Percentiles rank a stretch among this genome's conserved stretches.
phyloP scores from a whole-genome alignment of 2,797 vertebrate genomes.

The Brachyrhaphis roseni region DNA sequence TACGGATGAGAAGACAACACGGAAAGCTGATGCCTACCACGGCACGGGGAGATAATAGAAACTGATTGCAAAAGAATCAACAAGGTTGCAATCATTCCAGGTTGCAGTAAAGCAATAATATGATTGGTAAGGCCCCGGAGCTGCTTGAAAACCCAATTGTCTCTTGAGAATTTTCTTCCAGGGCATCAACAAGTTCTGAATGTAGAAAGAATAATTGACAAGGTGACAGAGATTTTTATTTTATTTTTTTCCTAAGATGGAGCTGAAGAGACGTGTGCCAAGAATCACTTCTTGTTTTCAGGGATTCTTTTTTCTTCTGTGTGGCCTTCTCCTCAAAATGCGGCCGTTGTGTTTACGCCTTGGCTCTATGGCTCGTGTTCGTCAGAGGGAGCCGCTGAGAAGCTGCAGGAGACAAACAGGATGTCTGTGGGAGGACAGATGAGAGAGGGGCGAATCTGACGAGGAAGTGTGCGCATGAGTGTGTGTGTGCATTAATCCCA shows the following conservation, averaged over 20 bases:
- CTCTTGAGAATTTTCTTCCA: constrained; percentile 42
- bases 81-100: constrained; percentile 73
- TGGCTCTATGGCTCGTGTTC: constrained; percentile 62
- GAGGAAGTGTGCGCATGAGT: constrained; percentile 63
- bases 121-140: constrained; percentile 58
- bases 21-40: constrained; percentile 63
- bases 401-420: constrained; percentile 75
- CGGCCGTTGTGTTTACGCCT: constrained; percentile 60
- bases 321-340: constrained; percentile 40
- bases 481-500: constrained; percentile 70
- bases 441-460: constrained; percentile 69
- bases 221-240: constrained; percentile 31
- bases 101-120: constrained; percentile 48
- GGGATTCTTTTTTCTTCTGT: constrained; percentile 41
- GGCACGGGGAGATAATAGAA: constrained; percentile 66
- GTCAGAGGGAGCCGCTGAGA: constrained; percentile 59
- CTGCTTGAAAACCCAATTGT: constrained; percentile 50
- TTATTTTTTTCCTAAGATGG: not conserved
- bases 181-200: constrained; percentile 50
- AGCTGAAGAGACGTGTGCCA: constrained; percentile 22
- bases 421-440: constrained; percentile 80
- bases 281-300: constrained; percentile 32
- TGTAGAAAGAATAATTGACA: constrained; percentile 31
- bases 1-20: constrained; percentile 76
- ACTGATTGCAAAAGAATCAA: constrained; percentile 76